Evolutionary conservation across 2,797 vertebrate genomes (phyloP).

Genomic region (Tenualosa thibaudeaui): DNA sequence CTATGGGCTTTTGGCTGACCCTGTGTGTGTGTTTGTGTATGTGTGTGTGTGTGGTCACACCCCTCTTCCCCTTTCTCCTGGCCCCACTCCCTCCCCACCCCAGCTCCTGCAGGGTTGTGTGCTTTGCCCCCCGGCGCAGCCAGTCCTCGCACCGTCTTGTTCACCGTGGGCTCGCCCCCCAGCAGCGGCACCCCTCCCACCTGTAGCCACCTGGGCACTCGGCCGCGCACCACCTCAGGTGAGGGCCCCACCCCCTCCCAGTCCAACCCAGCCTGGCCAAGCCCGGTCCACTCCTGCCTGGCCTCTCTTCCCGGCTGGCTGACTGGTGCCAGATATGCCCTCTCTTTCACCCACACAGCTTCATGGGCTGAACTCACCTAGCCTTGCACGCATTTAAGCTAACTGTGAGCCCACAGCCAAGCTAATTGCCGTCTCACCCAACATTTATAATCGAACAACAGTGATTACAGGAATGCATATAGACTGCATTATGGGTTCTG

Average conservation of each 20-base stretch:
- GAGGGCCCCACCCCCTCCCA: constrained; percentile 47
- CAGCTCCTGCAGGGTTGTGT: constrained; percentile 83
- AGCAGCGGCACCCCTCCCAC: constrained; percentile 86
- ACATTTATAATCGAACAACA: no score
- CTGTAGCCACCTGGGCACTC: constrained; percentile 87
- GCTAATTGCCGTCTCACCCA: no score
- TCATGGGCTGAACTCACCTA: not conserved
- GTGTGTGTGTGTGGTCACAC: constrained; percentile 22
- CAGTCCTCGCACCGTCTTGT: constrained; percentile 85
- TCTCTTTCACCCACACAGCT: no score
- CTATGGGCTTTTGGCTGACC: not conserved
- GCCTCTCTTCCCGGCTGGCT: not conserved
- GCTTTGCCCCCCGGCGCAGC: constrained; percentile 65
- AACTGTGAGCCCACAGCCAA: no score
- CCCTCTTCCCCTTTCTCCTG: not conserved
- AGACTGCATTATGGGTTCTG: no score
- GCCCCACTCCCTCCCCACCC: constrained; percentile 30
- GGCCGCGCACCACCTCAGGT: constrained; percentile 93
- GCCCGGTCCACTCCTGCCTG: no score
- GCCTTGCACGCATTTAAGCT: not conserved
- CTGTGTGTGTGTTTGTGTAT: constrained; percentile 30
- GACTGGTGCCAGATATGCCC: not conserved
- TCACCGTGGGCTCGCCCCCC: constrained; percentile 95
- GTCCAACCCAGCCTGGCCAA: not conserved
- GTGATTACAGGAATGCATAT: no score